Conservation (phyloP, 2,888 invertebrate species). For the Monoplex corrugatus region DNA sequence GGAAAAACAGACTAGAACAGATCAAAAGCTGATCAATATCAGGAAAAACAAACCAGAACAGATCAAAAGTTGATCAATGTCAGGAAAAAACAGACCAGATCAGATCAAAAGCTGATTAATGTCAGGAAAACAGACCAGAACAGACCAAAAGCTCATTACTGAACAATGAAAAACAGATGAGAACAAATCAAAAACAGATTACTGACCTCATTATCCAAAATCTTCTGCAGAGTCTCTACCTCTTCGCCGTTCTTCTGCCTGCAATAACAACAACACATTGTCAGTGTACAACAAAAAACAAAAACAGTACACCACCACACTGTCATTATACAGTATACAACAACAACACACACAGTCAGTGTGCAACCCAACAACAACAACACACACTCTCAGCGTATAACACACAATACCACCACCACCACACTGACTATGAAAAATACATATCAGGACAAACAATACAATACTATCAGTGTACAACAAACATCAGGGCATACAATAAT, state of each 20-base stretch:
- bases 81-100: neutral
- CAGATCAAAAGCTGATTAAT: neutral
- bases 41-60: neutral
- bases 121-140: neutral
- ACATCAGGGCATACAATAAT: too few species aligned
- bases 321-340: too few species aligned
- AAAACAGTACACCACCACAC: too few species aligned
- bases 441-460: too few species aligned
- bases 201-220: slow-evolving; percentile 84
- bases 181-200: neutral
- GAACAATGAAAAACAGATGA: neutral
- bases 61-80: neutral
- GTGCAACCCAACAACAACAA: too few species aligned
- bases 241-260: slow-evolving; percentile 89
- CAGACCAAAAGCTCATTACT: neutral
- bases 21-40: neutral
- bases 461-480: too few species aligned
- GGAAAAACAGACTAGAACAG: neutral
- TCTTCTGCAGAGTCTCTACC: slow-evolving; percentile 87
- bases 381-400: too few species aligned
- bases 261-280: slow-evolving; percentile 55
- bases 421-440: too few species aligned
- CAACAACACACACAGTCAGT: too few species aligned
- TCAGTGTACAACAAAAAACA: too few species aligned
- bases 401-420: too few species aligned